Conservation (phyloP, 2,888 invertebrate genomes). For the Fragum fragum region DNA sequence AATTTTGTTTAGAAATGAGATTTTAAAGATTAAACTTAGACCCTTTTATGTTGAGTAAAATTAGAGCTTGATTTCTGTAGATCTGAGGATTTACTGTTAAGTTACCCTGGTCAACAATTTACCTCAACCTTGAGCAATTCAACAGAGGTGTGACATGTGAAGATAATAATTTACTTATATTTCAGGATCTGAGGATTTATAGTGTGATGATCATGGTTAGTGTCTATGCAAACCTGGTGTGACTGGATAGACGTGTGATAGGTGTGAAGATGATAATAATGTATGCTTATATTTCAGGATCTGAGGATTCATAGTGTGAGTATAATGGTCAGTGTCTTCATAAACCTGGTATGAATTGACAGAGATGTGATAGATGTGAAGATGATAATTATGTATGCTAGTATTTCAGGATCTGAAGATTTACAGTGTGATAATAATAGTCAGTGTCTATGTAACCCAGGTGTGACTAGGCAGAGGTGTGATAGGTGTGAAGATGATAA, state of each 20-base stretch:
- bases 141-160: constrained; percentile 93
- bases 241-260: constrained; percentile 97
- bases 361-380: constrained; percentile 93
- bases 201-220: constrained; percentile 95
- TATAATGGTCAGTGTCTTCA: constrained; percentile 90
- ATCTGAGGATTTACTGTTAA: constrained; percentile 96
- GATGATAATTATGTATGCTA: constrained; percentile 90
- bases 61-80: too few species aligned
- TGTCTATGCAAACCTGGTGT: constrained; percentile 93
- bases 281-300: constrained; percentile 85
- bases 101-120: constrained; percentile 90
- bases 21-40: too few species aligned
- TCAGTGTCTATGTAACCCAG: constrained; percentile 90
- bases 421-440: constrained; percentile 97
- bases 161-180: constrained; percentile 90
- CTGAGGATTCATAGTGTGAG: constrained; percentile 96
- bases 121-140: constrained; percentile 96
- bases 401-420: constrained; percentile 90
- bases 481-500: constrained; percentile 94
- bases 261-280: constrained; percentile 93
- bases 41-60: too few species aligned
- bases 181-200: constrained; percentile 91
- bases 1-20: too few species aligned
- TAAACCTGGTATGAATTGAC: constrained; percentile 97
- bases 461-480: constrained; percentile 97